Conservation (phyloP, 2,888 invertebrate species). For the Dryocosmus kuriphilus region DNA sequence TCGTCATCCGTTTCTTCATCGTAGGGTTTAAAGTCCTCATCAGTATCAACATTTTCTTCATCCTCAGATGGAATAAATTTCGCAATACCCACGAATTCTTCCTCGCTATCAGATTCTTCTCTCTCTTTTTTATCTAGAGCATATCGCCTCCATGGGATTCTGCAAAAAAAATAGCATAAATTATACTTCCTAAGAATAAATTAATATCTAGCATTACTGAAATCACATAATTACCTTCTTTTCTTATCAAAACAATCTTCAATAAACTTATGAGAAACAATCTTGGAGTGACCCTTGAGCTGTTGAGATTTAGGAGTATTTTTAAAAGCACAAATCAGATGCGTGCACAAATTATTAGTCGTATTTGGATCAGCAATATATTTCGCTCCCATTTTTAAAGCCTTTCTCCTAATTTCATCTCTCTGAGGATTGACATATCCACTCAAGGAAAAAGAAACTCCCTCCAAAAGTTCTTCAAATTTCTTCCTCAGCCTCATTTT, state of each 20-base stretch:
- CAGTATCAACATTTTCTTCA: slow-evolving; percentile 53
- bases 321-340: slow-evolving; percentile 74
- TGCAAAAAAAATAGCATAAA: slow-evolving; percentile 49
- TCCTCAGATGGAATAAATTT: slow-evolving; percentile 45
- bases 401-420: slow-evolving; percentile 72
- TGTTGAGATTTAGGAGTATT: slow-evolving; percentile 74
- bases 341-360: slow-evolving; percentile 69
- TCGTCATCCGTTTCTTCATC: slow-evolving; percentile 65
- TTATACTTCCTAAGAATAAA: background rate
- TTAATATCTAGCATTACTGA: slow-evolving; percentile 13
- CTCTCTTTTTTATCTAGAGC: slow-evolving; percentile 67
- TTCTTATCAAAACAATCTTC: slow-evolving; percentile 71
- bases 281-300: slow-evolving; percentile 68
- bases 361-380: slow-evolving; percentile 72
- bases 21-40: slow-evolving; percentile 57
- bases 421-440: slow-evolving; percentile 75
- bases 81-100: slow-evolving; percentile 66
- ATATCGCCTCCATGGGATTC: slow-evolving; percentile 74
- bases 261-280: slow-evolving; percentile 70
- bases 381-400: slow-evolving; percentile 73
- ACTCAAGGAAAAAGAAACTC: slow-evolving; percentile 70
- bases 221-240: slow-evolving; percentile 64
- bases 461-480: slow-evolving; percentile 68
- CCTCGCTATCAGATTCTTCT: slow-evolving; percentile 71
- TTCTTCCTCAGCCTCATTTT: slow-evolving; percentile 55